Percentiles rank a stretch among this genome's conserved stretches.
Evolutionary conservation across 2,888 invertebrate genomes (phyloP).

Genomic region (Oligia strigilis): DNA sequence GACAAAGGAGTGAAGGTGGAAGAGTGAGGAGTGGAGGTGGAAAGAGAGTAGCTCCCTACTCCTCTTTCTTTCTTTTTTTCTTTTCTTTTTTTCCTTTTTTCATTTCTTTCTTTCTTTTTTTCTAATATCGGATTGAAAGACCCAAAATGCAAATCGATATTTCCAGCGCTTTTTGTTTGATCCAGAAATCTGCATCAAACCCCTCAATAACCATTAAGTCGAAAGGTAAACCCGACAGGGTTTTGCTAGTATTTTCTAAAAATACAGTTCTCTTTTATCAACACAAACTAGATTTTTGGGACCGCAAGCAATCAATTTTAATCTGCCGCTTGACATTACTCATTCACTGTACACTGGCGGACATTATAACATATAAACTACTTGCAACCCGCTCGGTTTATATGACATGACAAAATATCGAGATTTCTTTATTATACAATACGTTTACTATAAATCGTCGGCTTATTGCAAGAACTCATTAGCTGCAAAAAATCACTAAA

Average conservation of each 20-base stretch:
- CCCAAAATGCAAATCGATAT: neutral
- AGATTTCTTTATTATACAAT: neutral
- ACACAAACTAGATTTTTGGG: constrained; percentile 34
- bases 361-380: constrained; percentile 4
- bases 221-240: neutral
- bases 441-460: no score
- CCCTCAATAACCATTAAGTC: neutral
- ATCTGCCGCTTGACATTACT: constrained; percentile 42
- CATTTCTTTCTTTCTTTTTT: no score
- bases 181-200: neutral
- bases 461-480: no score
- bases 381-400: neutral
- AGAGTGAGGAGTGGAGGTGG: no score
- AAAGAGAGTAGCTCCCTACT: no score
- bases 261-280: constrained; percentile 12
- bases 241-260: constrained; percentile 23
- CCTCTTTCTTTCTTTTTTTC: no score
- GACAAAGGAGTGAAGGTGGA: no score
- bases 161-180: neutral
- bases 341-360: constrained; percentile 42
- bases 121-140: neutral
- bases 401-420: neutral
- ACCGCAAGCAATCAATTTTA: constrained; percentile 53
- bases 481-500: no score
- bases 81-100: no score